Percentiles rank a stretch among this genome's conserved stretches.
phyloP scores from a whole-genome alignment of 2,888 invertebrate genomes.

The Drosophila austrosaltans region DNA sequence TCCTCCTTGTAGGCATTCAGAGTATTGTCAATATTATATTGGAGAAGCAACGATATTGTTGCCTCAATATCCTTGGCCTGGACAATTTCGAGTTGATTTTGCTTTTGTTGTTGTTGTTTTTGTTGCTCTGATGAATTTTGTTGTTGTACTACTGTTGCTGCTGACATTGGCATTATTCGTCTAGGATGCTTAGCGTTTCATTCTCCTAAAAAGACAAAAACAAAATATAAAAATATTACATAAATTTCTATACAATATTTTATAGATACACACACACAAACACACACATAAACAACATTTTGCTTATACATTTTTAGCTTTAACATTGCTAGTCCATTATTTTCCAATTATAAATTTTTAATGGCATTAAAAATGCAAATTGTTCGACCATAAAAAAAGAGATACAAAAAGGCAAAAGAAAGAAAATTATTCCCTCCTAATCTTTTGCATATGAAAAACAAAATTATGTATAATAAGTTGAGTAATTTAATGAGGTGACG shows the following conservation, averaged over 20 bases:
- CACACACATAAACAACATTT: conserved; percentile 45
- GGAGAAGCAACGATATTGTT: conserved; percentile 82
- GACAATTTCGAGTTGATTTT: conserved; percentile 37
- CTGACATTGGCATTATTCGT: conserved; percentile 55
- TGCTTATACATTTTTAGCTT: conserved; percentile 14
- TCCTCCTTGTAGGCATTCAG: conserved; percentile 82
- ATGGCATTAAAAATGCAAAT: conserved; percentile 66
- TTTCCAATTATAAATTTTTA: conserved; percentile 70
- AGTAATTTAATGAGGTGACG: neutral
- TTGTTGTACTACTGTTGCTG: conserved; percentile 74
- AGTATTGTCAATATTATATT: conserved; percentile 83
- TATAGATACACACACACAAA: conserved; percentile 26
- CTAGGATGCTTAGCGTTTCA: conserved; percentile 35
- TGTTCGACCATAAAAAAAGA: conserved; percentile 54
- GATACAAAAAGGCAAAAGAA: conserved; percentile 18
- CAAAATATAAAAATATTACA: neutral
- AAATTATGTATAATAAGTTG: conserved; percentile 9
- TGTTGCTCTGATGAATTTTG: conserved; percentile 49
- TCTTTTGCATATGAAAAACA: conserved; percentile 6
- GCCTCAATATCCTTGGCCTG: conserved; percentile 43
- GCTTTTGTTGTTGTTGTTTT: conserved; percentile 17
- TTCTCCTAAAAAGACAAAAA: conserved; percentile 28
- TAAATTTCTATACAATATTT: conserved; percentile 28
- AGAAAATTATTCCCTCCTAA: conserved; percentile 8
- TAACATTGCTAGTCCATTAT: conserved; percentile 52